Evolutionary conservation across 2,888 invertebrate genomes (phyloP).

Genomic region (Lucinisca nassula): DNA sequence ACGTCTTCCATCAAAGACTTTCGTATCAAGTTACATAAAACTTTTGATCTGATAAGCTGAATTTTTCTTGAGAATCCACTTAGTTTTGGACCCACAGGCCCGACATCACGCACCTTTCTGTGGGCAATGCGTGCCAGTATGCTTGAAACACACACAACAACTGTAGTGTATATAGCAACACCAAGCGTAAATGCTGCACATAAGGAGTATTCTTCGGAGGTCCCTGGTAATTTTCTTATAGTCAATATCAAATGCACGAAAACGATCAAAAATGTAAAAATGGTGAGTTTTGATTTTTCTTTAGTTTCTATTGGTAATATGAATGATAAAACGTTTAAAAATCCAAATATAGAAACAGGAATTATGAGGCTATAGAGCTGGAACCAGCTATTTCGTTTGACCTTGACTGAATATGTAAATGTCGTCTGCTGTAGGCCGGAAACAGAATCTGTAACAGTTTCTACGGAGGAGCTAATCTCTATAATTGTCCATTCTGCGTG

Average conservation of each 20-base stretch:
- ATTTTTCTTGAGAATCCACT: conserved; percentile 1
- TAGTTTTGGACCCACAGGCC: background rate
- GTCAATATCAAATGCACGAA: conserved; percentile 16
- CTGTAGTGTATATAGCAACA: conserved; percentile 48
- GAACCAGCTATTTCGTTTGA: conserved; percentile 52
- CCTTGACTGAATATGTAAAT: conserved; percentile 36
- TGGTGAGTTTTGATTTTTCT: conserved; percentile 45
- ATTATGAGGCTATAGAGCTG: conserved; percentile 52
- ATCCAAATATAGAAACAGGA: conserved; percentile 56
- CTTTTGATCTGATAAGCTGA: background rate
- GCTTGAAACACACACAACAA: background rate
- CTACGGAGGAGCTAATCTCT: background rate
- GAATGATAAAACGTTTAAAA: conserved; percentile 55
- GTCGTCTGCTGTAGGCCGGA: conserved; percentile 23
- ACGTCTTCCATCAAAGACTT: background rate
- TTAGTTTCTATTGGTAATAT: conserved; percentile 44
- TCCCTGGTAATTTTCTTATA: conserved; percentile 28
- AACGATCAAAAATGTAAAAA: background rate
- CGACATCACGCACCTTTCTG: background rate
- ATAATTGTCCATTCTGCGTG: conserved; percentile 54
- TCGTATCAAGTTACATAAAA: background rate
- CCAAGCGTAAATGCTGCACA: conserved; percentile 44
- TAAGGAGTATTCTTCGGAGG: conserved; percentile 53
- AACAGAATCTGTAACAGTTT: conserved; percentile 22
- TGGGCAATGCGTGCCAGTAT: background rate